A percentile compares a stretch with the other conserved stretches of the same genome.
Evolutionary conservation across 2,888 invertebrate genomes (phyloP).

Genomic region (Leistus spinibarbis): DNA sequence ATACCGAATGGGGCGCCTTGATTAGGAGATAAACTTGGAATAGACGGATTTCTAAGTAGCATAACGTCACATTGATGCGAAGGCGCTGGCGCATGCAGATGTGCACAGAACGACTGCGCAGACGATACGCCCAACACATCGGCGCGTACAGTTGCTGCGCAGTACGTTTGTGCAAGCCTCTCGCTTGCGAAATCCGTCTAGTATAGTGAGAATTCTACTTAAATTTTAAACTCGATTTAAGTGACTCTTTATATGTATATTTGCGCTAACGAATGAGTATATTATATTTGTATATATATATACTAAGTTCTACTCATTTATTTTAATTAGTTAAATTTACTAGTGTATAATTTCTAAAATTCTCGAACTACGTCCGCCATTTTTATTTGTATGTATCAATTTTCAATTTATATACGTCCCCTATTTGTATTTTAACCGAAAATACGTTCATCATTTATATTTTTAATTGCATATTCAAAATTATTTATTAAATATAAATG

Average conservation of each 20-base stretch:
- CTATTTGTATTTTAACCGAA: neutral
- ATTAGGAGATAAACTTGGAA: neutral
- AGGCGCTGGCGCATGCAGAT: too few species aligned
- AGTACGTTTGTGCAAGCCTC: too few species aligned
- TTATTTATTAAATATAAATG: too few species aligned
- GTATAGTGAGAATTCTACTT: neutral
- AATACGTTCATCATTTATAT: too few species aligned
- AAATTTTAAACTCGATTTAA: neutral
- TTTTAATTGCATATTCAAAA: too few species aligned
- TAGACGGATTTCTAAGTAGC: neutral
- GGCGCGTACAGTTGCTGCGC: too few species aligned
- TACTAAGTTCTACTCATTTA: neutral
- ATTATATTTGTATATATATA: neutral
- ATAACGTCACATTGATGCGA: neutral
- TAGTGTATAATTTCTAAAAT: too few species aligned
- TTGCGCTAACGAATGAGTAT: neutral
- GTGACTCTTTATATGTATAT: neutral
- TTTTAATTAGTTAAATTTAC: neutral
- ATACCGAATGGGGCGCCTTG: neutral
- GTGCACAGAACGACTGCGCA: neutral
- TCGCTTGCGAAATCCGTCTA: neutral
- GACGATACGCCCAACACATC: too few species aligned
- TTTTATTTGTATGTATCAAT: neutral
- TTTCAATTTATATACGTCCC: neutral
- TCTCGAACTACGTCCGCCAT: too few species aligned